These are phyloP conservation scores for Drosophila helvetica DNA, from an alignment of 2,888 invertebrate species.

Conservation along the genomic window DNA sequence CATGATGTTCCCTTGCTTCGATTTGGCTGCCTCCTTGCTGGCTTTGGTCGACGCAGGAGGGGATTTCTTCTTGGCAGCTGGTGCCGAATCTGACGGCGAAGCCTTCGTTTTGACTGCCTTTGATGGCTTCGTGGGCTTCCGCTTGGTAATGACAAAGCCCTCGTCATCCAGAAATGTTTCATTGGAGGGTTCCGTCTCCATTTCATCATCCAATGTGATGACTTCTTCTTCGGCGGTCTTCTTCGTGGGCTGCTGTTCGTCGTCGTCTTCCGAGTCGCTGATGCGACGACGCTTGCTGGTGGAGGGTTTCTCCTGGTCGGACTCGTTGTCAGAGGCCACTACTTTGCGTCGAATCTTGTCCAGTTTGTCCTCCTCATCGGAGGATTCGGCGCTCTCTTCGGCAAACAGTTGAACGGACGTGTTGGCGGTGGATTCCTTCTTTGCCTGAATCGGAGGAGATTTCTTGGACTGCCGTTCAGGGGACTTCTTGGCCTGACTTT, in stretches of 20 bases:
- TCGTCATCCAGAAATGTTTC: conserved; percentile 82
- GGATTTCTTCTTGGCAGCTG: conserved; percentile 62
- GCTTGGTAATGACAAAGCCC: conserved; percentile 81
- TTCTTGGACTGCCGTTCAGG: not conserved
- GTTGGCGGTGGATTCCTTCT: conserved; percentile 55
- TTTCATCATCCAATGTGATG: conserved; percentile 34
- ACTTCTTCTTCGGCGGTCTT: conserved; percentile 60
- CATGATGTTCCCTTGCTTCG: conserved; percentile 81
- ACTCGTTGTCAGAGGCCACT: conserved; percentile 65
- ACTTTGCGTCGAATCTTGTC: conserved; percentile 76
- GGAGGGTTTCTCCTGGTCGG: conserved; percentile 39
- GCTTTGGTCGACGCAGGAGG: conserved; percentile 55
- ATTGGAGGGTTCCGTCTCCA: conserved; percentile 44
- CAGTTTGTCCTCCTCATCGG: conserved; percentile 81
- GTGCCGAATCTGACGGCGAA: conserved; percentile 42
- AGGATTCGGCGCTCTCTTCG: conserved; percentile 71
- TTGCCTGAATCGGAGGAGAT: not conserved
- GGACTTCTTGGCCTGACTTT: not conserved
- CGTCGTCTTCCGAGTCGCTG: conserved; percentile 79
- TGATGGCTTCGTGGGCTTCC: conserved; percentile 59
- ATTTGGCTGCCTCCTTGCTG: conserved; percentile 67
- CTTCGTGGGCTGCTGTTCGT: conserved; percentile 65
- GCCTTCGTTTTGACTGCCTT: conserved; percentile 49
- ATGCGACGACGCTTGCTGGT: conserved; percentile 78
- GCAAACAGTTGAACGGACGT: conserved; percentile 77